Percentiles rank a stretch among this genome's conserved stretches.
Conservation (phyloP, 2,113 vertebrate genomes). For the Pitta sordida region DNA sequence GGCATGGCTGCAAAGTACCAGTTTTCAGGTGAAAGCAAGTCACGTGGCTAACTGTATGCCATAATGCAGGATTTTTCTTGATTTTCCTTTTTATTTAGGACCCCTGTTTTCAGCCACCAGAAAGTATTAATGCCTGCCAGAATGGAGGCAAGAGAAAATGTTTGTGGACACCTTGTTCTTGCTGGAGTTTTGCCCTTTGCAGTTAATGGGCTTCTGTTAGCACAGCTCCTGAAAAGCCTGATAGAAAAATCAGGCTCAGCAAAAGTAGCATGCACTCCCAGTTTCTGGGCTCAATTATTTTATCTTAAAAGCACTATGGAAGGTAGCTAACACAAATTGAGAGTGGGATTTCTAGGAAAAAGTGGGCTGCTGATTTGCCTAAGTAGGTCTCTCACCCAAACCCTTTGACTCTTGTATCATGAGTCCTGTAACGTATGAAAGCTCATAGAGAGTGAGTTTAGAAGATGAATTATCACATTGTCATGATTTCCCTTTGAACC, state of each 20-base stretch:
- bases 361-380: not conserved
- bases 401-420: not conserved
- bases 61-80: not conserved
- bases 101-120: not conserved
- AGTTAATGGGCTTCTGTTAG: not conserved
- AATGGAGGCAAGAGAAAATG: not conserved
- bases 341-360: not conserved
- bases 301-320: not conserved
- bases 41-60: not conserved
- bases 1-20: not conserved
- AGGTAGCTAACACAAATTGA: not conserved
- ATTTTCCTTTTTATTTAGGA: not conserved
- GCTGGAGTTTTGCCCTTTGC: not conserved
- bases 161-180: not conserved
- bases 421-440: not conserved
- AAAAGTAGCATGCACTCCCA: not conserved
- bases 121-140: not conserved
- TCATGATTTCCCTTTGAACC: constrained; percentile 40
- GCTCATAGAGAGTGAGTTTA: not conserved
- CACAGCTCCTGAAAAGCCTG: not conserved
- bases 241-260: not conserved
- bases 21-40: not conserved
- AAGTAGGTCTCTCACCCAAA: not conserved
- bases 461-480: not conserved
- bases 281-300: not conserved